Evolutionary conservation across 2,113 vertebrate species (phyloP), one percentile per base, ranked within the genome.

Genomic region (Callaeas wilsoni): DNA sequence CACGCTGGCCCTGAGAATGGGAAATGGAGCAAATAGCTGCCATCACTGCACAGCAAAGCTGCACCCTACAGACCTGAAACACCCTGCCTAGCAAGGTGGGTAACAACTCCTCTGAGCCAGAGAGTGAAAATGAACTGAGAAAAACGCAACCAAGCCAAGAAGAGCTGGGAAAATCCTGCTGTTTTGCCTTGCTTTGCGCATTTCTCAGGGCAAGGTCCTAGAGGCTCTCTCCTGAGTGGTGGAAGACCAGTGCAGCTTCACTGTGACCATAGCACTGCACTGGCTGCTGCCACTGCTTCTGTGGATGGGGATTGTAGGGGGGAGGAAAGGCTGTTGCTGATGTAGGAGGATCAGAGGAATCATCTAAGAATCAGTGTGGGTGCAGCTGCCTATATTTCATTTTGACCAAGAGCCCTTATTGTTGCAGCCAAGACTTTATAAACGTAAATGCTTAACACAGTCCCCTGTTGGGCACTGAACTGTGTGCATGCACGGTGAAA

Each of bases 281-380:
- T 64, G 59, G 53, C 63, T 69, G 60, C 87, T 81, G 49, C 33
- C 2, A 3, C 37, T 71, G n/a, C n/a, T 67, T 23, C 50, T 35
- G 37, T 44, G 50, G 10, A 5, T 11, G 5, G 35, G 32, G 33
- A 8, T 9, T 46, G 25, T 0, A 11, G 6, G 0, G 5, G 8
- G 27, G 3, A 59, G 29, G 29, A 59, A 60, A 69, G 21, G 16
- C 12, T 62, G 0, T 21, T 22, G 35, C 53, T 84, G 3, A 0
- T 26, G 19, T 6, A 47, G 37, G 29, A 74, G 46, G 41, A 33
- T 42, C 6, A 4, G 35, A 52, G 21, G 9, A 70, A 70, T 46
- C 7, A 23, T n/a, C 13, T 47, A n/a, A 50, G 42, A 84, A 65
- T 39, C 4, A 4, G 3, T 2, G 1, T 47, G 25, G 25, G 21